Percentiles rank a stretch among this genome's conserved stretches.
These are phyloP conservation scores for Cyclophora punctaria DNA, from an alignment of 2,888 invertebrate genomes.

Conservation along the genomic window DNA sequence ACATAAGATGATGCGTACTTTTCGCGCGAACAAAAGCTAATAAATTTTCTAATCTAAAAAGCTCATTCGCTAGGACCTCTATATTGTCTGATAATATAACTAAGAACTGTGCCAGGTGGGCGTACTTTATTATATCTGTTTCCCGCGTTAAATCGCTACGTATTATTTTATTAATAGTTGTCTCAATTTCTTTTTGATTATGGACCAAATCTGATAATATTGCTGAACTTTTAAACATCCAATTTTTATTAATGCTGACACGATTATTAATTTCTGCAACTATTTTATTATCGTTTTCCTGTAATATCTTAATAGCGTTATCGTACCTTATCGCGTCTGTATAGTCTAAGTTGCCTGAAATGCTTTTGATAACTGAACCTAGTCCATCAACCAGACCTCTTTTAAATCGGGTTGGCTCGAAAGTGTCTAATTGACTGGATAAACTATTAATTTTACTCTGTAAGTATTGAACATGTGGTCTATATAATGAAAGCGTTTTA, in stretches of 20 bases:
- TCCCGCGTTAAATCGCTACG: neutral
- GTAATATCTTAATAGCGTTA: slow-evolving; percentile 14
- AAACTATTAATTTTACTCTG: neutral
- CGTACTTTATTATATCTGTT: slow-evolving; percentile 4
- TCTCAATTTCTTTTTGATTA: slow-evolving; percentile 13
- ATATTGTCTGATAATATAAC: neutral
- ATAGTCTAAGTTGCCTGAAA: slow-evolving; percentile 9
- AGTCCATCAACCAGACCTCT: slow-evolving; percentile 9
- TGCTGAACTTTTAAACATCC: slow-evolving; percentile 6
- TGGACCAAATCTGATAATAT: slow-evolving; percentile 5
- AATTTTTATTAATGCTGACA: slow-evolving; percentile 18
- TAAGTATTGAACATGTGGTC: neutral
- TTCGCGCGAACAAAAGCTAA: slow-evolving; percentile 1
- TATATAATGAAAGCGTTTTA: neutral
- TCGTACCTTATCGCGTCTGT: slow-evolving; percentile 19
- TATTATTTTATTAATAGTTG: slow-evolving; percentile 5
- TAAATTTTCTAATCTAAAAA: slow-evolving; percentile 1
- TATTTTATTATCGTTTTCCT: slow-evolving; percentile 15
- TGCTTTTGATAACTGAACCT: slow-evolving; percentile 8
- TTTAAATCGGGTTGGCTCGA: slow-evolving; percentile 1
- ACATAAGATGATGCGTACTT: neutral
- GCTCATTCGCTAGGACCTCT: neutral
- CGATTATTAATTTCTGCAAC: slow-evolving; percentile 16
- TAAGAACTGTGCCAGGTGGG: slow-evolving; percentile 6
- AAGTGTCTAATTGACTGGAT: neutral